These are phyloP conservation scores for Vireo altiloquus DNA, from an alignment of 2,113 vertebrate species.

Conservation along the genomic window DNA sequence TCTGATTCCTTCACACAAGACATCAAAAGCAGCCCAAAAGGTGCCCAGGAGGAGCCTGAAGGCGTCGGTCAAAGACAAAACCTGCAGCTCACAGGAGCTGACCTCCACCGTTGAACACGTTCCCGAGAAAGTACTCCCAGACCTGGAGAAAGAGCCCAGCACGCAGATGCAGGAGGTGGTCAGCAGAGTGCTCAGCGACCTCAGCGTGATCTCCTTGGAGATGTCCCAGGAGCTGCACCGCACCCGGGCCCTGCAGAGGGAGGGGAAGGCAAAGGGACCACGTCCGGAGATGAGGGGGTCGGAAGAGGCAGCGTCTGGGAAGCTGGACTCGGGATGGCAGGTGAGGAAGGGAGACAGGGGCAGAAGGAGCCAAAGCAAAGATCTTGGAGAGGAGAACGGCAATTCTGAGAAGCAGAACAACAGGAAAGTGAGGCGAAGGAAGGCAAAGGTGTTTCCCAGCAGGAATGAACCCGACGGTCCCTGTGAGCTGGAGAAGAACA, in stretches of 20 bases:
- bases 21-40: not conserved
- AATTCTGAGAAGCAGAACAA: not conserved
- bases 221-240: not conserved
- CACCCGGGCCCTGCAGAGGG: not conserved
- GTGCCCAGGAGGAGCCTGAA: slow-evolving; percentile 3
- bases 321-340: not conserved
- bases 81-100: rapidly evolving
- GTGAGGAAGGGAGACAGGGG: not conserved
- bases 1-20: not conserved
- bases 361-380: not conserved
- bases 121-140: not conserved
- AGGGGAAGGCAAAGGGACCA: not conserved
- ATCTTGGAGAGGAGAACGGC: not conserved
- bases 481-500: not conserved
- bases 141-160: not conserved
- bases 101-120: rapidly evolving
- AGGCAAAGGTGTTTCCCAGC: not conserved
- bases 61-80: not conserved
- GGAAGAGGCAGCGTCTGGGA: rapidly evolving
- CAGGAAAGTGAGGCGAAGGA: slow-evolving; percentile 42
- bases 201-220: not conserved
- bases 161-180: not conserved
- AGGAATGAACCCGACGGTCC: not conserved
- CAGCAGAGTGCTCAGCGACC: not conserved
- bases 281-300: not conserved